These are phyloP conservation scores for Kradibia gibbosae DNA, from an alignment of 1,140 invertebrate genomes.

Conservation along the genomic window DNA sequence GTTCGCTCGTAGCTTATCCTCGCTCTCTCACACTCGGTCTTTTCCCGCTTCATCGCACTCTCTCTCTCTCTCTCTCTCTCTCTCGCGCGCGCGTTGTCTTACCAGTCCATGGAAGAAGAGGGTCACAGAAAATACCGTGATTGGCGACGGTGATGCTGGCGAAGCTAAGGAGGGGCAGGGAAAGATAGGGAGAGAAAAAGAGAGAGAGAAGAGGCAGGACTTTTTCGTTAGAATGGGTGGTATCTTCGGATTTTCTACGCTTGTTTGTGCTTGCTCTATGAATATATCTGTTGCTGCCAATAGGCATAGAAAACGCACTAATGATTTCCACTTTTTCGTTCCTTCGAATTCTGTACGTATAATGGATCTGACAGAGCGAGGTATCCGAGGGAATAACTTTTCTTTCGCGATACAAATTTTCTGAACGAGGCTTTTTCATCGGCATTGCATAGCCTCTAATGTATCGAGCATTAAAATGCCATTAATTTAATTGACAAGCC, in stretches of 20 bases:
- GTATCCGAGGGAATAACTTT: too few species aligned
- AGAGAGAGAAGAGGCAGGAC: not conserved
- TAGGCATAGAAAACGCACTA: not conserved
- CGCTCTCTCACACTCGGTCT: not conserved
- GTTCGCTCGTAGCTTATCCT: not conserved
- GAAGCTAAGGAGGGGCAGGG: not conserved
- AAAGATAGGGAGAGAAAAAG: not conserved
- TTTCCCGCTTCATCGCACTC: not conserved
- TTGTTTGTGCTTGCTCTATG: constrained; percentile 13
- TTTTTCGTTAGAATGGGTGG: constrained; percentile 35
- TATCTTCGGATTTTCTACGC: not conserved
- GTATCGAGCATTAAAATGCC: too few species aligned
- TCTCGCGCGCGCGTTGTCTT: not conserved
- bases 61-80: not conserved
- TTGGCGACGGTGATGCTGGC: not conserved
- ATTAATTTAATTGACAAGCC: too few species aligned
- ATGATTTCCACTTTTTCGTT: not conserved
- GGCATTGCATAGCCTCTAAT: too few species aligned
- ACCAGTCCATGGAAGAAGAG: not conserved
- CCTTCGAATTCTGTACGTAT: not conserved
- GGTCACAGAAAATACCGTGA: not conserved
- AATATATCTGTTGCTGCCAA: not conserved
- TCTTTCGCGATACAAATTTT: too few species aligned
- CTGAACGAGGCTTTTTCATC: too few species aligned
- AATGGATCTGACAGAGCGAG: too few species aligned